Conservation (phyloP, 1,140 invertebrate species). For the Eriocheir sinensis region DNA sequence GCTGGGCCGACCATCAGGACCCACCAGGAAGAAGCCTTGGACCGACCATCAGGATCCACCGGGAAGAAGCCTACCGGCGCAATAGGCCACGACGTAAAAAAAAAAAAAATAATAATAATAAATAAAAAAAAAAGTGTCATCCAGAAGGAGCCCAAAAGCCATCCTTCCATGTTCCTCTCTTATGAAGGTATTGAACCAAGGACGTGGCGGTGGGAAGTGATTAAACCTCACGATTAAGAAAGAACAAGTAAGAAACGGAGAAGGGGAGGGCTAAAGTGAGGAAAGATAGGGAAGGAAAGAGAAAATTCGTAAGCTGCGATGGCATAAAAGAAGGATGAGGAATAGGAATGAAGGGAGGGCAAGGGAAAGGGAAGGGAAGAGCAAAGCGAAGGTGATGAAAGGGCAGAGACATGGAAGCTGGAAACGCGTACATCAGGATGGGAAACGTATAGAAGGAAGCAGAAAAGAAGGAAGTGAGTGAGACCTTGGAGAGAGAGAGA, state of each 20-base stretch:
- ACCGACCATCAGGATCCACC: too few relatives aligned
- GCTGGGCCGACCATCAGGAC: too few relatives aligned
- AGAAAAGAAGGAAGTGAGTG: constrained; percentile 22
- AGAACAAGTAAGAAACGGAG: background rate
- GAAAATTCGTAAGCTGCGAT: background rate
- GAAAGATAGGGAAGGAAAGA: background rate
- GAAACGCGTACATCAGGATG: too few relatives aligned
- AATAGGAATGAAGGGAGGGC: background rate
- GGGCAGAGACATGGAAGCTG: background rate
- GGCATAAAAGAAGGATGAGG: background rate
- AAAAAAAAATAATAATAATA: too few relatives aligned
- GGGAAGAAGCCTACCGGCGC: too few relatives aligned
- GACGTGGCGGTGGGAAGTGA: background rate
- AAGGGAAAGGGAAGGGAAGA: constrained; percentile 22
- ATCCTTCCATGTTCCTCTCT: background rate
- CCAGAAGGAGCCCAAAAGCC: background rate
- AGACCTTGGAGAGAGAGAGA: constrained; percentile 11
- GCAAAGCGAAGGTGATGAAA: background rate
- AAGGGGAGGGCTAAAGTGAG: too few relatives aligned
- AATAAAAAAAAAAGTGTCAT: too few relatives aligned
- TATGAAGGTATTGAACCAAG: background rate
- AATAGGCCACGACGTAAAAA: too few relatives aligned
- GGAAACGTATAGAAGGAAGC: background rate
- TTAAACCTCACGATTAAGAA: background rate
- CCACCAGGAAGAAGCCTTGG: too few relatives aligned